Evolutionary conservation across 2,888 invertebrate genomes (phyloP).

Genomic region (Teleogryllus oceanicus): DNA sequence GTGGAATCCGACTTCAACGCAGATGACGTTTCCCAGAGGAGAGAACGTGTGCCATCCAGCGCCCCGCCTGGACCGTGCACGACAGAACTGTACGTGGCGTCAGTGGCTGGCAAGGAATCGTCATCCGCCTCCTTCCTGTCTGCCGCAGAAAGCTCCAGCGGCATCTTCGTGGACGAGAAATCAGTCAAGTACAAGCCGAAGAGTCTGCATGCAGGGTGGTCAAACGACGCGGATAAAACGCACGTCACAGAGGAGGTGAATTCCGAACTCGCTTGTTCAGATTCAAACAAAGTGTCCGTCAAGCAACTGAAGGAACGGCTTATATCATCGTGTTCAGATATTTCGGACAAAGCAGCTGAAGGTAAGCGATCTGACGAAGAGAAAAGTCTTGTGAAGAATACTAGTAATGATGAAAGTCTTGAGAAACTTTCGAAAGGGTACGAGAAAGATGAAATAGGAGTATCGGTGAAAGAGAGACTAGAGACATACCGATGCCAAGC

Average conservation of each 20-base stretch:
- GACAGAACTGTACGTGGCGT: background rate
- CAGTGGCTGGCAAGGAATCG: background rate
- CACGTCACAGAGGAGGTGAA: background rate
- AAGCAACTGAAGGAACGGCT: constrained; percentile 18
- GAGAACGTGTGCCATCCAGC: too few relatives aligned
- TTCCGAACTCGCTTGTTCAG: background rate
- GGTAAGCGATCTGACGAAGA: background rate
- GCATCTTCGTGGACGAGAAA: background rate
- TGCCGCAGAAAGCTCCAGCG: background rate
- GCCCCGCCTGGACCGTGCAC: background rate
- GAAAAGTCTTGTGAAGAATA: background rate
- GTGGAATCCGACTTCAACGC: too few relatives aligned
- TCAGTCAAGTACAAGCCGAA: background rate
- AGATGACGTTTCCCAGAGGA: too few relatives aligned
- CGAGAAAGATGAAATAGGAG: background rate
- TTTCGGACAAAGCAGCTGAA: background rate
- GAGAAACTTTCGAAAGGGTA: background rate
- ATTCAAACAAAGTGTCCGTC: background rate
- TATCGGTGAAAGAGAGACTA: background rate
- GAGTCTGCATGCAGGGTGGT: background rate
- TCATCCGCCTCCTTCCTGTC: background rate
- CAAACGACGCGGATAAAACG: background rate
- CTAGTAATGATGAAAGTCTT: background rate
- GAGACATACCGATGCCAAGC: background rate
- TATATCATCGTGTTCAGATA: background rate